These are phyloP conservation scores for Bufo bufo DNA, from an alignment of 2,113 vertebrate genomes.

Conservation along the genomic window DNA sequence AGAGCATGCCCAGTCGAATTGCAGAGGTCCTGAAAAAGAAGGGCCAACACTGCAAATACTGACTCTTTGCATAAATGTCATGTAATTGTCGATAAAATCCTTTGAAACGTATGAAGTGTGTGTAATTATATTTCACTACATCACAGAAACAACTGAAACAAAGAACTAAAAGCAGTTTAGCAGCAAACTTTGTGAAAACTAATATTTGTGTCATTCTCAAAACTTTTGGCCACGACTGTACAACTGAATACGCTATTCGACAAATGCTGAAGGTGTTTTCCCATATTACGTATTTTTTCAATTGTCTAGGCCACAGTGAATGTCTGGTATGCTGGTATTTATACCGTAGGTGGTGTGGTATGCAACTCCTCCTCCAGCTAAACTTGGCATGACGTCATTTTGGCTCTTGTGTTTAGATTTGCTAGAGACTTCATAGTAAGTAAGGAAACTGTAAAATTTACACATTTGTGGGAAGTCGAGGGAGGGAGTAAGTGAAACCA, in stretches of 20 bases:
- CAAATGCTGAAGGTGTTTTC: conserved; percentile 27
- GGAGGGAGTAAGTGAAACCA: not conserved
- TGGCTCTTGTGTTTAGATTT: not conserved
- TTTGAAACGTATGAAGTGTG: too few relatives aligned
- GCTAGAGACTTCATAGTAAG: not conserved
- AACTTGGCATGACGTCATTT: not conserved
- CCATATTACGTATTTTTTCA: conserved; percentile 23
- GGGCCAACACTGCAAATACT: too few relatives aligned
- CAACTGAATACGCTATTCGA: conserved; percentile 1
- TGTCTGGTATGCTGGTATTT: conserved; percentile 48
- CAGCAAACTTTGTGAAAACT: too few relatives aligned
- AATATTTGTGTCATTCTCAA: too few relatives aligned
- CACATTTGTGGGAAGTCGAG: not conserved
- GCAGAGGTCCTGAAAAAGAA: too few relatives aligned
- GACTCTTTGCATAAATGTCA: too few relatives aligned
- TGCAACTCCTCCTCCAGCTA: conserved; percentile 7
- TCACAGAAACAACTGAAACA: too few relatives aligned
- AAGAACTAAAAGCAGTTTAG: too few relatives aligned
- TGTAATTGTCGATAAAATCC: too few relatives aligned
- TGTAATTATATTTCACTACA: too few relatives aligned
- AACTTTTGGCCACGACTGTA: too few relatives aligned
- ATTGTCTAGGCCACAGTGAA: conserved; percentile 38
- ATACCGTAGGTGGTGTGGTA: conserved; percentile 39
- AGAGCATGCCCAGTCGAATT: too few relatives aligned
- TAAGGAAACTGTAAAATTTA: not conserved